Evolutionary conservation across 2,113 vertebrate species (phyloP).

Genomic region (Ammodramus savannarum): DNA sequence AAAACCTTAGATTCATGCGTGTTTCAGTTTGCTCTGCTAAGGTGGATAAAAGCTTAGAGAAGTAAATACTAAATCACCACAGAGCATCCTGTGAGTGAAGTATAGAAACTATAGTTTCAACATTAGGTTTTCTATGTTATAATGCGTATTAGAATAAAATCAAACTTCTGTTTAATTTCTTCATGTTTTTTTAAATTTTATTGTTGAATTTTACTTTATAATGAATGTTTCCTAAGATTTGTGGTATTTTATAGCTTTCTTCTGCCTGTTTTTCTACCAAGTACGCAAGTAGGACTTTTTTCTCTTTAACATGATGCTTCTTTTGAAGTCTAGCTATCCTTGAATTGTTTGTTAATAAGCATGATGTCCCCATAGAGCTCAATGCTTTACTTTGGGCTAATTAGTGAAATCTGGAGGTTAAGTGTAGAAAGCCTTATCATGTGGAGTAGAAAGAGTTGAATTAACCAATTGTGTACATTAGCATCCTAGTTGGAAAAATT

Average conservation of each 20-base stretch:
- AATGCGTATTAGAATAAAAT: not conserved
- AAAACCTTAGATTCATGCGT: accelerated
- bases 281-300: not conserved
- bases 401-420: not conserved
- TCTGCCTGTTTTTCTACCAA: not conserved
- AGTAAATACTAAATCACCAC: not conserved
- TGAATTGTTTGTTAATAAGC: not conserved
- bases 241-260: not conserved
- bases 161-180: not conserved
- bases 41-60: not conserved
- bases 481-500: not conserved
- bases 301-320: not conserved
- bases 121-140: not conserved
- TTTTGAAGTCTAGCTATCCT: not conserved
- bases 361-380: not conserved
- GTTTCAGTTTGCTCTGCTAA: not conserved
- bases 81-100: not conserved
- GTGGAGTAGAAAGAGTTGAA: not conserved
- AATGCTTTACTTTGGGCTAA: not conserved
- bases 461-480: not conserved
- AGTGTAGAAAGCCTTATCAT: not conserved
- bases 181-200: not conserved
- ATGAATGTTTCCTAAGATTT: not conserved
- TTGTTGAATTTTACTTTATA: not conserved
- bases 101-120: not conserved